Percentiles rank a stretch among this genome's conserved stretches.
These are phyloP conservation scores for Hemichromis elongatus DNA, from an alignment of 2,113 vertebrate genomes.

Conservation along the genomic window DNA sequence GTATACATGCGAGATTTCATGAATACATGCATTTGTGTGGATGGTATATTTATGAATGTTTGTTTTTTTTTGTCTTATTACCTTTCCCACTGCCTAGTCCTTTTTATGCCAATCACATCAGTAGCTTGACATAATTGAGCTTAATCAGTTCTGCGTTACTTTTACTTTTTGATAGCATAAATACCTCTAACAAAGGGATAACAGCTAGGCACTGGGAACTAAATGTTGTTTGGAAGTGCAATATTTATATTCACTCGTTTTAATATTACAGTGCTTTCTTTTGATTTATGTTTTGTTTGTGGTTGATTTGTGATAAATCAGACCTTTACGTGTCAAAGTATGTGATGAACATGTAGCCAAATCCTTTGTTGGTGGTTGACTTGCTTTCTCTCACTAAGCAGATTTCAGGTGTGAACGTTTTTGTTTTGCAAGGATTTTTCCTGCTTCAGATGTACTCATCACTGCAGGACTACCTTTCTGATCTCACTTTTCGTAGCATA, in stretches of 20 bases:
- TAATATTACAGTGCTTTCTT: conserved; percentile 39
- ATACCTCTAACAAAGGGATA: conserved; percentile 51
- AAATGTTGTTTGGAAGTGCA: conserved; percentile 75
- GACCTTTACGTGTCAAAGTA: neutral
- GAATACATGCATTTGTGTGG: conserved; percentile 39
- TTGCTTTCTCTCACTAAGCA: conserved; percentile 21
- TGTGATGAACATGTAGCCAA: conserved; percentile 1
- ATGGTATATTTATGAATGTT: conserved; percentile 65
- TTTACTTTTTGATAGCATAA: neutral
- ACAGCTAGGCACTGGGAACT: conserved; percentile 56
- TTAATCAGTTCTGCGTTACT: neutral
- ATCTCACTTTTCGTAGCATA: neutral
- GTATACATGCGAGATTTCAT: neutral
- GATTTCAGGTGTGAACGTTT: neutral
- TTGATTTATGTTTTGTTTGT: conserved; percentile 37
- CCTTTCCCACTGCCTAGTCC: conserved; percentile 36
- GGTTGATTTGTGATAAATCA: conserved; percentile 10
- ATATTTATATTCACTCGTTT: conserved; percentile 71
- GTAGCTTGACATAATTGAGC: conserved; percentile 17
- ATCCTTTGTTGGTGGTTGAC: neutral
- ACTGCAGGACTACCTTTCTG: conserved; percentile 28
- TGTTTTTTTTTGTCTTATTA: conserved; percentile 44
- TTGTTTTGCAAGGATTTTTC: neutral
- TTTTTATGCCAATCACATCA: conserved; percentile 12
- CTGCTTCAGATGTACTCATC: conserved; percentile 15